Conservation (phyloP, 1,140 invertebrate species). For the Zaprionus vittiger region DNA sequence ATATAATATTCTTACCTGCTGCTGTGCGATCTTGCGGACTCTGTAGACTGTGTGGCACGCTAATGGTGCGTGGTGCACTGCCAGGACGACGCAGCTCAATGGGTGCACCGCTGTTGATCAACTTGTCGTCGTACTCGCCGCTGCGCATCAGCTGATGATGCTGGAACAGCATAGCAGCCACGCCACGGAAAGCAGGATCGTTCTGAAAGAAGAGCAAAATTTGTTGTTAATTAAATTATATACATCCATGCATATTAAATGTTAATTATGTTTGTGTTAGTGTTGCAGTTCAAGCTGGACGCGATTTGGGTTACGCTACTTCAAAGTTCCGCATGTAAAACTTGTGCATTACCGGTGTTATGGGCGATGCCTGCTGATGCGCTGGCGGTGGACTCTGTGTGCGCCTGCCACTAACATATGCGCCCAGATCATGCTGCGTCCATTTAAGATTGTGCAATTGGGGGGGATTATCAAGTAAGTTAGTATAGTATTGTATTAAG, state of each 20-base stretch:
- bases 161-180: constrained; percentile 86
- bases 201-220: constrained; percentile 85
- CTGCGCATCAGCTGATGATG: constrained; percentile 89
- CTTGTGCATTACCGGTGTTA: constrained; percentile 88
- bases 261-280: background rate
- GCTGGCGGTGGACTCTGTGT: constrained; percentile 91
- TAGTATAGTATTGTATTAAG: constrained; percentile 25
- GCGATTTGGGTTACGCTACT: constrained; percentile 71
- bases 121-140: constrained; percentile 81
- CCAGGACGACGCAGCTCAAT: constrained; percentile 89
- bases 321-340: constrained; percentile 74
- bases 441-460: constrained; percentile 26
- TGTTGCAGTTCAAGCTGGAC: constrained; percentile 1
- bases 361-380: constrained; percentile 90
- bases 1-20: constrained; percentile 85
- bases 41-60: constrained; percentile 86
- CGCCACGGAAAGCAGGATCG: constrained; percentile 85
- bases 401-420: constrained; percentile 78
- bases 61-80: constrained; percentile 74
- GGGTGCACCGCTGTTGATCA: constrained; percentile 88
- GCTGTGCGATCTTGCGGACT: constrained; percentile 91
- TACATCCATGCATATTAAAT: background rate
- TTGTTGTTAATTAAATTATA: background rate
- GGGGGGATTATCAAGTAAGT: constrained; percentile 34
- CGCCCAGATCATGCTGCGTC: constrained; percentile 85